Conservation (phyloP, 2,888 invertebrate genomes). For the Onchidella celtica region DNA sequence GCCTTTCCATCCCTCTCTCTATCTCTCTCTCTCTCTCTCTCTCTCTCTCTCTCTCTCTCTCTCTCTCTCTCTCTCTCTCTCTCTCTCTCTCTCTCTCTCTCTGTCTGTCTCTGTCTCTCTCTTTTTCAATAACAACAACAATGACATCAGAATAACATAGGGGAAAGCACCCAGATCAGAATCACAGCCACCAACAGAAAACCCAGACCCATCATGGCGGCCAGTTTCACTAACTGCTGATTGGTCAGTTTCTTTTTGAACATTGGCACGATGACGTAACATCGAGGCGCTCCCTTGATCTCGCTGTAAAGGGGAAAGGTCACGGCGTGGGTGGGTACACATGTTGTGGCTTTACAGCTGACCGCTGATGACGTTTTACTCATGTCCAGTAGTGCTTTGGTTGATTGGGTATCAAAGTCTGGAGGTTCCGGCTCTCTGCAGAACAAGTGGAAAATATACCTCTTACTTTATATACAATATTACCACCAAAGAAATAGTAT, state of each 20-base stretch:
- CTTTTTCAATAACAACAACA: background rate
- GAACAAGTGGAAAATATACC: too few species aligned
- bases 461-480: too few species aligned
- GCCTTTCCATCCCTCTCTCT: constrained; percentile 16
- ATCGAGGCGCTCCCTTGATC: background rate
- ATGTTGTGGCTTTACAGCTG: background rate
- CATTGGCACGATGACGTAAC: background rate
- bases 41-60: constrained; percentile 12
- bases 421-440: too few species aligned
- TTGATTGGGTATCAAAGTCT: background rate
- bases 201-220: constrained; percentile 27
- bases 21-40: constrained; percentile 10
- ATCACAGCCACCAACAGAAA: constrained; percentile 25
- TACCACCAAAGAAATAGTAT: too few species aligned
- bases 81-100: background rate
- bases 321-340: background rate
- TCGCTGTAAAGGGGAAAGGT: background rate
- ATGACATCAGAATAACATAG: constrained; percentile 7
- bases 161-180: constrained; percentile 29
- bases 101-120: constrained; percentile 19
- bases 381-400: background rate
- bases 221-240: constrained; percentile 7
- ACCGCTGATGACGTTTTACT: background rate
- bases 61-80: background rate
- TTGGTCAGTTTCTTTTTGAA: constrained; percentile 25